Percentiles rank a stretch among this genome's conserved stretches.
Evolutionary conservation across 2,797 vertebrate genomes (phyloP).

Genomic region (Coregonus sp.): DNA sequence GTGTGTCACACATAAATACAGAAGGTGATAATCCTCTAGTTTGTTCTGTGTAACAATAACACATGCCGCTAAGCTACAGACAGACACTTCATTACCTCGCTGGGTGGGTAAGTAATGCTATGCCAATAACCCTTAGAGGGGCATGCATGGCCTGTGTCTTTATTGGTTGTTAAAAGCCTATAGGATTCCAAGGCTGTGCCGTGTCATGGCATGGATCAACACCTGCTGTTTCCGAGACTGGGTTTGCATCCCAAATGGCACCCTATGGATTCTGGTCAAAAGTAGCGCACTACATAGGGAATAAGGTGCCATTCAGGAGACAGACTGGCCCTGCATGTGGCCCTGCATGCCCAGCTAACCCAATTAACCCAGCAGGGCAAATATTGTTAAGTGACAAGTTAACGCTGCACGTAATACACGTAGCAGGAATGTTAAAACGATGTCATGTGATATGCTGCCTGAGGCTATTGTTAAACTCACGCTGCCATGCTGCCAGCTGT

Average conservation of each 20-base stretch:
- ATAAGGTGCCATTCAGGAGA: not conserved
- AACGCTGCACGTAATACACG: conserved; percentile 41
- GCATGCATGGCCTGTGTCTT: conserved; percentile 12
- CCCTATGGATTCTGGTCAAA: not conserved
- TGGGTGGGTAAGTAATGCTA: not conserved
- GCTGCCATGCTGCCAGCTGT: not conserved
- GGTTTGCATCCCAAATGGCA: too few relatives aligned
- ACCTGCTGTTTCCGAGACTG: conserved; percentile 56
- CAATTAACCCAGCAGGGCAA: conserved; percentile 33
- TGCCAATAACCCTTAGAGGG: not conserved
- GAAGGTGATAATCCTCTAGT: too few relatives aligned
- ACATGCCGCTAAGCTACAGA: not conserved
- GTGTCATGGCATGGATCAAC: conserved; percentile 26
- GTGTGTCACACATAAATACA: too few relatives aligned
- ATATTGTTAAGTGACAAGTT: conserved; percentile 37
- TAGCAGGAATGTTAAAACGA: conserved; percentile 32
- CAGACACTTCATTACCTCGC: not conserved
- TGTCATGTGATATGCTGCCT: conserved; percentile 12
- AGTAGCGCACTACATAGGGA: not conserved
- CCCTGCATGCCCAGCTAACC: conserved; percentile 33
- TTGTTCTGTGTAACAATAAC: not conserved
- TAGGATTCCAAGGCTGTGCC: conserved; percentile 11
- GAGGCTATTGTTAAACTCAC: not conserved
- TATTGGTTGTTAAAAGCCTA: conserved; percentile 28
- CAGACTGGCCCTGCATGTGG: conserved; percentile 19